phyloP scores from a whole-genome alignment of 2,797 vertebrate genomes.

The Natrix natrix region DNA sequence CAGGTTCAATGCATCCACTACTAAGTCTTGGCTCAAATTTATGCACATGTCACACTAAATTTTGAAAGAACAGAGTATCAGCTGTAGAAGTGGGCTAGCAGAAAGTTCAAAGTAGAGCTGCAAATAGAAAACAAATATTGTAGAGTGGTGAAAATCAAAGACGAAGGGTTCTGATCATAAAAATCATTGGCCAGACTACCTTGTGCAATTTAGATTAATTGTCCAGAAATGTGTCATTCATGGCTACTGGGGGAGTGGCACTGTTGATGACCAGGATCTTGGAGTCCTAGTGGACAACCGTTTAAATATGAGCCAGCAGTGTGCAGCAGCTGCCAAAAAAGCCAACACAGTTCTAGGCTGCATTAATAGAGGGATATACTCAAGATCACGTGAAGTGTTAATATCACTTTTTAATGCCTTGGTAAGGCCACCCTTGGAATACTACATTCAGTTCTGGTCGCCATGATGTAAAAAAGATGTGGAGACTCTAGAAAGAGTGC shows the following conservation, averaged over 20 bases:
- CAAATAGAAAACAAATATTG: background rate
- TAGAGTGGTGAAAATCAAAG: background rate
- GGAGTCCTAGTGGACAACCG: too few species aligned
- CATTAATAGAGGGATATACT: too few species aligned
- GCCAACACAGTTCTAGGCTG: too few species aligned
- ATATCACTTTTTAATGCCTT: too few species aligned
- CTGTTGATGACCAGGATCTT: background rate
- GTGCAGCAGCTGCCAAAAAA: too few species aligned
- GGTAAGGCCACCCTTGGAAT: too few species aligned
- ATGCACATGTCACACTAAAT: slow-evolving; percentile 29
- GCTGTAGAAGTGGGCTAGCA: background rate
- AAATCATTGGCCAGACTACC: slow-evolving; percentile 19
- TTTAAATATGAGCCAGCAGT: too few species aligned
- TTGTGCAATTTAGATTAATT: slow-evolving; percentile 32
- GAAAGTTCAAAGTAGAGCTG: slow-evolving; percentile 38
- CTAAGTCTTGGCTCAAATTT: background rate
- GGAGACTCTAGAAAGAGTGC: too few species aligned
- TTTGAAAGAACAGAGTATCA: slow-evolving; percentile 3
- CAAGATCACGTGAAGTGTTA: too few species aligned
- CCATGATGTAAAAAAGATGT: too few species aligned
- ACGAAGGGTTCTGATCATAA: background rate
- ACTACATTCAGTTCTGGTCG: too few species aligned
- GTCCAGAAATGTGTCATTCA: background rate
- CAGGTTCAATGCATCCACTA: background rate
- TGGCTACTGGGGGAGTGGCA: background rate